Conservation (phyloP, 2,113 vertebrate species). For the Okapia johnstoni region DNA sequence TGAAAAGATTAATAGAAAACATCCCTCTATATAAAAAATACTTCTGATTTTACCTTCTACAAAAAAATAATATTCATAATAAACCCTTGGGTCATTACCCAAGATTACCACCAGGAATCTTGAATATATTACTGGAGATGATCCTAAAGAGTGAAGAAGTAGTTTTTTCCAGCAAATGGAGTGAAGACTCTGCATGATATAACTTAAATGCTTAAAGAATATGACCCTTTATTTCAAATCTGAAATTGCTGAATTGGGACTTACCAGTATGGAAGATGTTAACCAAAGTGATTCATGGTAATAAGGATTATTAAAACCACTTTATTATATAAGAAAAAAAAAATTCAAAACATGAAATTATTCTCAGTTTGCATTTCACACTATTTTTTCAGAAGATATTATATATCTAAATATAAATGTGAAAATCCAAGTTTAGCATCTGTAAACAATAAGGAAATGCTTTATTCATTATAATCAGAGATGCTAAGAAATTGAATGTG, state of each 20-base stretch:
- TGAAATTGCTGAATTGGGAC: neutral
- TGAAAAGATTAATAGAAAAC: neutral
- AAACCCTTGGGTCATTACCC: neutral
- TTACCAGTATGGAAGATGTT: neutral
- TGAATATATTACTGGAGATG: neutral
- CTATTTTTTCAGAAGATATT: conserved; percentile 34
- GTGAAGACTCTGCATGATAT: neutral
- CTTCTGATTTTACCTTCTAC: neutral
- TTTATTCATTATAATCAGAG: conserved; percentile 11
- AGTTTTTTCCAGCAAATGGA: neutral
- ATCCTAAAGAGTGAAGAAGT: neutral
- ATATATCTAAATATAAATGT: conserved; percentile 23
- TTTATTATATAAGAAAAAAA: conserved; percentile 11
- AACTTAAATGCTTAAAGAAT: neutral
- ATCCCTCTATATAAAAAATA: neutral
- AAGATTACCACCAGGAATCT: neutral
- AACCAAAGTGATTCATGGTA: neutral
- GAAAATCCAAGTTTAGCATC: conserved; percentile 28
- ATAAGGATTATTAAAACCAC: conserved; percentile 5
- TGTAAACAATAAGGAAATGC: conserved; percentile 37
- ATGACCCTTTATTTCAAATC: neutral
- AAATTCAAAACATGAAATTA: neutral
- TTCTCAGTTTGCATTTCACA: conserved; percentile 35
- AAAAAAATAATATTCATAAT: neutral
- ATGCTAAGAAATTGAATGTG: conserved; percentile 4